These are phyloP conservation scores for Torymus texanus DNA, from an alignment of 2,888 invertebrate genomes.

Conservation along the genomic window DNA sequence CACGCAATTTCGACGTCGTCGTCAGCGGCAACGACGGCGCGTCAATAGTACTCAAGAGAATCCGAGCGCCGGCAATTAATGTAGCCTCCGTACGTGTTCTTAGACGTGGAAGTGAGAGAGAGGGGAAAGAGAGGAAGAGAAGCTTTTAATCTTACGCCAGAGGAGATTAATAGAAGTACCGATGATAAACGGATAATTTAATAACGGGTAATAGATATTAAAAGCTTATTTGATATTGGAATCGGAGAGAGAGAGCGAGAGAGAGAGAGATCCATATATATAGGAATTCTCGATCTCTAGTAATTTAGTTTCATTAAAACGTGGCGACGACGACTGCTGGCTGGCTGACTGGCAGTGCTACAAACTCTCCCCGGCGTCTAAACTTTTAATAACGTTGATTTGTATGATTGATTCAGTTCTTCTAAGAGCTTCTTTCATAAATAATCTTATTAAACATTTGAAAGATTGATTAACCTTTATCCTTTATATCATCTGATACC, in stretches of 20 bases:
- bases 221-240: constrained; percentile 38
- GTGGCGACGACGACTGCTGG: too few relatives aligned
- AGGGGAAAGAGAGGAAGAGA: too few relatives aligned
- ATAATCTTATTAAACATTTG: too few relatives aligned
- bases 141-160: constrained; percentile 41
- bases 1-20: constrained; percentile 28
- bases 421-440: too few relatives aligned
- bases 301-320: constrained; percentile 31
- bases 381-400: too few relatives aligned
- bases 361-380: too few relatives aligned
- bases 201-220: constrained; percentile 40
- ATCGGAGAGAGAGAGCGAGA: not conserved
- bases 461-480: too few relatives aligned
- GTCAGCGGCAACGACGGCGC: constrained; percentile 17
- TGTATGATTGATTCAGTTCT: too few relatives aligned
- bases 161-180: constrained; percentile 32
- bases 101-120: not conserved
- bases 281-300: not conserved
- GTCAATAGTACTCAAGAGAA: constrained; percentile 44
- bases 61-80: constrained; percentile 37
- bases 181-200: constrained; percentile 45
- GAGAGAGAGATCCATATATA: not conserved
- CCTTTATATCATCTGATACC: too few relatives aligned
- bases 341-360: too few relatives aligned
- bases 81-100: constrained; percentile 6